These are phyloP conservation scores for Cyclopterus lumpus DNA, from an alignment of 2,797 vertebrate species.

Conservation along the genomic window DNA sequence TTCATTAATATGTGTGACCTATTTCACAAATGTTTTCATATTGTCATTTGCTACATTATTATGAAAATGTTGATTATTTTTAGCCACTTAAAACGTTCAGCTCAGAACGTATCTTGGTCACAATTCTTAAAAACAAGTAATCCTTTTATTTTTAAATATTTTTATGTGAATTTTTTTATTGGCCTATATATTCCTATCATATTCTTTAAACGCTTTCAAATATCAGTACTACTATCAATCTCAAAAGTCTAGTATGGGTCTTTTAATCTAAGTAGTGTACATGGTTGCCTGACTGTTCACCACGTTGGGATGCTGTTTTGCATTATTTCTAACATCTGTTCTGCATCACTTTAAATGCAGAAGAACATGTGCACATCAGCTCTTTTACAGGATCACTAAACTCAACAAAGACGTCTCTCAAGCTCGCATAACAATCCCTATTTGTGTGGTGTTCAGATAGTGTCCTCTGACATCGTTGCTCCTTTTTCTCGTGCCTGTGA, in stretches of 20 bases:
- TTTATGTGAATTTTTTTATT: too few relatives aligned
- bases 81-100: background rate
- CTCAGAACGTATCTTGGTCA: too few relatives aligned
- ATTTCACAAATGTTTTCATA: background rate
- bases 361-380: conserved; percentile 26
- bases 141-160: too few relatives aligned
- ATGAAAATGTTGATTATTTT: background rate
- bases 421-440: conserved; percentile 48
- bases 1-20: background rate
- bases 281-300: background rate
- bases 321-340: conserved; percentile 6
- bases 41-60: background rate
- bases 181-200: background rate
- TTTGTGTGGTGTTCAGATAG: conserved; percentile 48
- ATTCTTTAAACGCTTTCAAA: background rate
- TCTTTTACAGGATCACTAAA: conserved; percentile 43
- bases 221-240: background rate
- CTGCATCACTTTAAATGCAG: conserved; percentile 14
- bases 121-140: too few relatives aligned
- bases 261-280: background rate
- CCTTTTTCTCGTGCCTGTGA: conserved; percentile 50
- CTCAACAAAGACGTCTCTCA: conserved; percentile 48
- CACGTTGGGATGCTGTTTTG: conserved; percentile 1
- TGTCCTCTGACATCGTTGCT: conserved; percentile 39
- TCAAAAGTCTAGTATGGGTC: background rate